phyloP scores from a whole-genome alignment of 2,888 invertebrate genomes.

The Tinea trinotella region DNA sequence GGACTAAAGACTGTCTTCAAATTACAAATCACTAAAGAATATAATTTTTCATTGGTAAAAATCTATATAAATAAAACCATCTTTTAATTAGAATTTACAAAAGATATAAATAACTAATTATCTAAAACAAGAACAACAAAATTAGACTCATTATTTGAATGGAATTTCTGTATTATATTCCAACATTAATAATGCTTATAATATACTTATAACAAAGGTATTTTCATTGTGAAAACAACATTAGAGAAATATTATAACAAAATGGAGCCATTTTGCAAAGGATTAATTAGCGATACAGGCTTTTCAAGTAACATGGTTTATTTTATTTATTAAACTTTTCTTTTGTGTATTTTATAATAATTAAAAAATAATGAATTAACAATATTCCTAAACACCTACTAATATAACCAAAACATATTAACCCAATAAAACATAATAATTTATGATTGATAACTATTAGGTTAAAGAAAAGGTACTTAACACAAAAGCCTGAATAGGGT shows the following conservation, averaged over 20 bases:
- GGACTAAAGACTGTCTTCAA: too few species aligned
- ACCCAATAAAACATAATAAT: conserved; percentile 1
- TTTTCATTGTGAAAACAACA: background rate
- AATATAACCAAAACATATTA: background rate
- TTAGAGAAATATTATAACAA: too few species aligned
- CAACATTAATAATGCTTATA: background rate
- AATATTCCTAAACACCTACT: background rate
- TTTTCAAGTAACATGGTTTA: background rate
- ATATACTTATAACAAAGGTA: background rate
- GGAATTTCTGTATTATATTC: background rate
- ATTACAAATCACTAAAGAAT: too few species aligned
- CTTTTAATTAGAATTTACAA: too few species aligned
- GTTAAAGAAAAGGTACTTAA: conserved; percentile 19
- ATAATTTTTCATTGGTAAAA: too few species aligned
- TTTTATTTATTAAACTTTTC: background rate
- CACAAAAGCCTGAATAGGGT: conserved; percentile 28
- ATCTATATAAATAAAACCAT: too few species aligned
- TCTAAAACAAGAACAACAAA: too few species aligned
- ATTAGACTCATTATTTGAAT: background rate
- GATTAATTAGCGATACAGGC: background rate
- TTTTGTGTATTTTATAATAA: background rate
- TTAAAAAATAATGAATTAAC: background rate
- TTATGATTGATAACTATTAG: conserved; percentile 6
- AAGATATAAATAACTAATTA: too few species aligned
- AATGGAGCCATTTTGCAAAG: background rate